These are phyloP conservation scores for Tetragonisca angustula DNA, from an alignment of 2,888 invertebrate genomes.

Conservation along the genomic window DNA sequence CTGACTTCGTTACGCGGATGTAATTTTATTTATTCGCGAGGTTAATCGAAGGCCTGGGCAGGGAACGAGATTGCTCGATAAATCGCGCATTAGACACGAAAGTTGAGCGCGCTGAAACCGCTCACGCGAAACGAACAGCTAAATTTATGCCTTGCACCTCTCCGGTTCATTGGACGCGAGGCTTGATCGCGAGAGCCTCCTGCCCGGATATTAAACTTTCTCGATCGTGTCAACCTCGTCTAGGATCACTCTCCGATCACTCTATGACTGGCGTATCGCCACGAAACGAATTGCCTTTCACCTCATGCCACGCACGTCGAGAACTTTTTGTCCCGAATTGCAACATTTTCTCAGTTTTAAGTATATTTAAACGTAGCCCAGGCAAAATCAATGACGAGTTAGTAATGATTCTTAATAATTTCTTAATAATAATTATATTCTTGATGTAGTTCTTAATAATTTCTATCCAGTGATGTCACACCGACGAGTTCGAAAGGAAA, in stretches of 20 bases:
- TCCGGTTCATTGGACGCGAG: slow-evolving; percentile 27
- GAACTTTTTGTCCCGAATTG: too few species aligned
- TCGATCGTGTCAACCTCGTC: slow-evolving; percentile 23
- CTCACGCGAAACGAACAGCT: slow-evolving; percentile 20
- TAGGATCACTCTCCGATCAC: not conserved
- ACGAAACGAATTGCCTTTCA: not conserved
- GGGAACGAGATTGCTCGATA: slow-evolving; percentile 11
- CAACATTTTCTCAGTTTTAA: too few species aligned
- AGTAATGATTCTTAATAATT: too few species aligned
- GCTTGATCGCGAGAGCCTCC: slow-evolving; percentile 27
- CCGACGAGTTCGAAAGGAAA: too few species aligned
- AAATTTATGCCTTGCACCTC: slow-evolving; percentile 36
- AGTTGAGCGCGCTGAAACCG: not conserved
- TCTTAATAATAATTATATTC: too few species aligned
- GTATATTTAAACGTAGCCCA: too few species aligned
- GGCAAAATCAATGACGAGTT: too few species aligned
- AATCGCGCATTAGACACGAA: slow-evolving; percentile 32
- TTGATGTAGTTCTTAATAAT: too few species aligned
- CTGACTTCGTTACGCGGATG: not conserved
- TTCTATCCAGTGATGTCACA: too few species aligned
- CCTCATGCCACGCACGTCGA: too few species aligned
- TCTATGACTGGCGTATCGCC: not conserved
- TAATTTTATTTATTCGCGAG: slow-evolving; percentile 10
- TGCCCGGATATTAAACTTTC: slow-evolving; percentile 42
- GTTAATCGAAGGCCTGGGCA: slow-evolving; percentile 20